Base-by-base conservation (phyloP, 1,140 invertebrate species). In the Lucilia cuprina region DNA sequence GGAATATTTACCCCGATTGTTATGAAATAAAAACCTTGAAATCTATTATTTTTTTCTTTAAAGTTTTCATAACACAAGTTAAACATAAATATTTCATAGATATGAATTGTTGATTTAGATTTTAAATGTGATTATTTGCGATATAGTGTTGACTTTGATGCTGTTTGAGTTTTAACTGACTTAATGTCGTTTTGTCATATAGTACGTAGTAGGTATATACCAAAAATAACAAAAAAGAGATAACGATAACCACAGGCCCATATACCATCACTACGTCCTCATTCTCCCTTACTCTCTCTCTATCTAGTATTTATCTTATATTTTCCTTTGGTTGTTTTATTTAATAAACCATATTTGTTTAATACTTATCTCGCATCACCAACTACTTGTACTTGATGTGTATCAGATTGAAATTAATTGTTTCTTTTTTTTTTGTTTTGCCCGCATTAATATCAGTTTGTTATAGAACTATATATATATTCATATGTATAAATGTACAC, bases 61-160 rank as follows among this genome's bases (percentile, higher is more conserved):
- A 41, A 41, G 41, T 10, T 8, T 41, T 41, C 41, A 10, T 60
- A 30, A 30, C 25, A 30, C 25, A 65, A n/a, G 19, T 17, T 65
- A 65, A 19, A 21, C n/a, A 21, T 70, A 70, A 12, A 30, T 30
- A 30, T 30, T 70, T 70, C 50, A 17, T 70, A 70, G 65, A 70
- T 70, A 70, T 70, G 65, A 70, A 70, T 21, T 70, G 65, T 70
- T 70, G 65, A 25, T 21, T 70, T 70, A 70, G 65, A 21, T 70
- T 70, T 21, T 21, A n/a, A 70, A 17, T 17, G 12, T 70, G 65
- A 70, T 70, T 21, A 70, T 30, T 70, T 19, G 7, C 21, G 65
- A 70, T 70, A 12, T 3, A n/a, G 10, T 70, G 21, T 70, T 70
- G 65, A 70, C 65, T 70, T 70, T 70, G 65, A 70, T 21, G 65